These are phyloP conservation scores for Aleiodes sp. DNA, from an alignment of 1,140 invertebrate species.

Conservation along the genomic window DNA sequence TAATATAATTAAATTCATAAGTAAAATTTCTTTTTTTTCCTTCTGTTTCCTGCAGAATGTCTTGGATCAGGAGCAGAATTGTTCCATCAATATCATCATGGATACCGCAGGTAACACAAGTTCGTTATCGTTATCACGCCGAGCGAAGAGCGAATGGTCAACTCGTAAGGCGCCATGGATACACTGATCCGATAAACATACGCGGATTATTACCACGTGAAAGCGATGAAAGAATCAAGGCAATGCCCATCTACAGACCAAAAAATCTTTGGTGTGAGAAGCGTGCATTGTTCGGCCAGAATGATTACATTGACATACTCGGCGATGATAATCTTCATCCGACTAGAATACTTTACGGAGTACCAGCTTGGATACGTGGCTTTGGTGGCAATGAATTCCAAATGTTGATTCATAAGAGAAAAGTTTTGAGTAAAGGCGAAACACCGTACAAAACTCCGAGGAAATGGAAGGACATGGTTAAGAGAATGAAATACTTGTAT, in stretches of 20 bases:
- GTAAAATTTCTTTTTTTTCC: not conserved
- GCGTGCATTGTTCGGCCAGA: constrained; percentile 89
- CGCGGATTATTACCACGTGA: constrained; percentile 76
- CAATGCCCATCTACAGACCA: constrained; percentile 77
- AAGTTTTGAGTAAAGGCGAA: constrained; percentile 69
- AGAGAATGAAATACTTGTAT: constrained; percentile 79
- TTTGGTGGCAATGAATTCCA: constrained; percentile 88
- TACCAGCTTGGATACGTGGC: constrained; percentile 88
- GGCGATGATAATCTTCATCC: constrained; percentile 85
- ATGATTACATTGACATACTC: constrained; percentile 96
- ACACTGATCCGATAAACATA: constrained; percentile 73
- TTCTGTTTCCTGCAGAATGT: constrained; percentile 41
- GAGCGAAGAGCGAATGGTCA: constrained; percentile 73
- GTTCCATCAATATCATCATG: constrained; percentile 40
- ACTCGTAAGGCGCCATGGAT: constrained; percentile 74
- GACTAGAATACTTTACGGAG: constrained; percentile 80
- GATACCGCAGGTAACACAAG: constrained; percentile 60
- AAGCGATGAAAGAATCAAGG: constrained; percentile 61
- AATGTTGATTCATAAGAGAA: constrained; percentile 79
- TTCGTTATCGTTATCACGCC: constrained; percentile 73
- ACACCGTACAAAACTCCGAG: constrained; percentile 74
- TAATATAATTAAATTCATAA: too few species aligned
- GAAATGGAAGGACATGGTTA: constrained; percentile 79
- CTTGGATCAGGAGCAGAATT: constrained; percentile 44
- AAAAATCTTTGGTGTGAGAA: constrained; percentile 79